Percentiles rank a stretch among this genome's conserved stretches.
Evolutionary conservation across 2,888 invertebrate species (phyloP).

Genomic region (Drosophila limbata): DNA sequence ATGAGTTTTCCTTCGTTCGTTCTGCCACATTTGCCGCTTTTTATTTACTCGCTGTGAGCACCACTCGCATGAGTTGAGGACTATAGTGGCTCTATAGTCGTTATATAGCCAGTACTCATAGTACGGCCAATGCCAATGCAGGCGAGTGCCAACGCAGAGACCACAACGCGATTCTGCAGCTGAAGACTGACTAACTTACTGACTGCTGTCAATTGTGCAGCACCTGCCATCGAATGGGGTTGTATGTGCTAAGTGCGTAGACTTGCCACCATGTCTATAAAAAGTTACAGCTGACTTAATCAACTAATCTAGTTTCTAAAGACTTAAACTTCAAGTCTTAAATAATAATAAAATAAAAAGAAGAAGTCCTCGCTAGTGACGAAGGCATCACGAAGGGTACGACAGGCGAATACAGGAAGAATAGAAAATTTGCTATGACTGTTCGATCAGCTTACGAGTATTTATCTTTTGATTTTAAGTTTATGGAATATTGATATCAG

Average conservation of each 20-base stretch:
- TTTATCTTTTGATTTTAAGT: no score
- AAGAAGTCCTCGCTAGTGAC: no score
- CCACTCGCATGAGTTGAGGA: constrained; percentile 42
- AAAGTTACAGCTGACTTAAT: neutral
- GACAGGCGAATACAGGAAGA: no score
- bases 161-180: constrained; percentile 4
- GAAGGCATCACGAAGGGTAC: no score
- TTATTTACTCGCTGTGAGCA: constrained; percentile 55
- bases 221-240: constrained; percentile 13
- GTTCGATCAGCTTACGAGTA: no score
- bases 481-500: no score
- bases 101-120: constrained; percentile 47
- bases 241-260: neutral
- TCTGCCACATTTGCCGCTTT: constrained; percentile 66
- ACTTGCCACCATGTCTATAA: neutral
- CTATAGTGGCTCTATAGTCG: constrained; percentile 45
- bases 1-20: constrained; percentile 38
- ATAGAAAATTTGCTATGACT: no score
- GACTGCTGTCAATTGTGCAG: constrained; percentile 55
- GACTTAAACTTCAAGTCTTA: no score
- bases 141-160: constrained; percentile 38
- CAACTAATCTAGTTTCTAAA: neutral
- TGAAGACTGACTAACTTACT: constrained; percentile 3
- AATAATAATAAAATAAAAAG: no score
- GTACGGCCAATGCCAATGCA: constrained; percentile 41